Evolutionary conservation across 2,888 invertebrate genomes (phyloP).

Genomic region (Acronicta psi): DNA sequence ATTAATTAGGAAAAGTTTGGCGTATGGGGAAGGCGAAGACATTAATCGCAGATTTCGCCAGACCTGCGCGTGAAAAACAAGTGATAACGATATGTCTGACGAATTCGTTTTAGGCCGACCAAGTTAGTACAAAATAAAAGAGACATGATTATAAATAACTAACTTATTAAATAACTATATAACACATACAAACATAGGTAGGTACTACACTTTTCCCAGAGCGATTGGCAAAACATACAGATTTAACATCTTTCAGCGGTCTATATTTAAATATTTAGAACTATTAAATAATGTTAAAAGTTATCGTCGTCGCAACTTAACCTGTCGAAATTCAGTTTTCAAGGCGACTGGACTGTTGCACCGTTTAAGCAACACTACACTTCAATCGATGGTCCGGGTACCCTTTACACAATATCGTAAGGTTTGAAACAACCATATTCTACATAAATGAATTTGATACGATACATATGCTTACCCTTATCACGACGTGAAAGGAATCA

Average conservation of each 20-base stretch:
- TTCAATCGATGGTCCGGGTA: slow-evolving; percentile 8
- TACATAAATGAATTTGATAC: slow-evolving; percentile 43
- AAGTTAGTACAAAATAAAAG: neutral
- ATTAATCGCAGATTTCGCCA: slow-evolving; percentile 67
- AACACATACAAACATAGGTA: too few relatives aligned
- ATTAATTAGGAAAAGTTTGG: slow-evolving; percentile 86
- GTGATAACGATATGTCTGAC: slow-evolving; percentile 53
- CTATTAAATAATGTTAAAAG: slow-evolving; percentile 18
- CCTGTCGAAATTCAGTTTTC: too few relatives aligned
- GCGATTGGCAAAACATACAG: too few relatives aligned
- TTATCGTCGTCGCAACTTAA: slow-evolving; percentile 29
- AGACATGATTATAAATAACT: too few relatives aligned
- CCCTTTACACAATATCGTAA: slow-evolving; percentile 12
- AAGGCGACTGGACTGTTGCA: slow-evolving; percentile 32
- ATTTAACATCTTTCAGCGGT: too few relatives aligned
- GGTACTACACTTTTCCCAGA: too few relatives aligned
- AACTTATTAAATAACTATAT: too few relatives aligned
- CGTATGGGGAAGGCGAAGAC: slow-evolving; percentile 65
- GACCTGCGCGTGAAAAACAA: slow-evolving; percentile 47
- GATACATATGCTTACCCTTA: slow-evolving; percentile 49
- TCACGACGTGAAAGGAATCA: slow-evolving; percentile 54
- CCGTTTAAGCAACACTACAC: slow-evolving; percentile 23
- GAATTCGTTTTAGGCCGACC: slow-evolving; percentile 3
- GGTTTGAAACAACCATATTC: slow-evolving; percentile 28
- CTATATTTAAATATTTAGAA: too few relatives aligned